phyloP scores from a whole-genome alignment of 2,797 vertebrate species.

The Sphenodon punctatus region DNA sequence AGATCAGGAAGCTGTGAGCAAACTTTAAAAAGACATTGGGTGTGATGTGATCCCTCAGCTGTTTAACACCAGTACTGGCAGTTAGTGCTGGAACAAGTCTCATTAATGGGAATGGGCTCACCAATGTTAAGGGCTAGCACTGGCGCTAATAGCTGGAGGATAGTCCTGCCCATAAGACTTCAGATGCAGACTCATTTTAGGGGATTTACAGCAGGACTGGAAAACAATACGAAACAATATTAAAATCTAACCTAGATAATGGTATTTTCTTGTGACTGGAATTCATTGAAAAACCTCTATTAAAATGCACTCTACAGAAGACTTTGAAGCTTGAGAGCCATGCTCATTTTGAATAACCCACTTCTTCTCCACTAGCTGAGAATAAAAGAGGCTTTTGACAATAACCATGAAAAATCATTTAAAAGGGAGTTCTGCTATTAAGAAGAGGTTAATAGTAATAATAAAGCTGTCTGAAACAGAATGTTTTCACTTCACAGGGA shows the following conservation, averaged over 20 bases:
- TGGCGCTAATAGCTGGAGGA: too few species aligned
- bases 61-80: too few species aligned
- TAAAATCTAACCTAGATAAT: slow-evolving; percentile 61
- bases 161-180: too few species aligned
- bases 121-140: too few species aligned
- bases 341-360: slow-evolving; percentile 33
- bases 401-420: background rate
- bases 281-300: slow-evolving; percentile 50
- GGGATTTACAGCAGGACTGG: slow-evolving; percentile 20
- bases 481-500: background rate
- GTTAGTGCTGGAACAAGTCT: too few species aligned
- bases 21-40: background rate
- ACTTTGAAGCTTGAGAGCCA: slow-evolving; percentile 49
- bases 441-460: background rate
- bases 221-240: slow-evolving; percentile 29
- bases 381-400: background rate
- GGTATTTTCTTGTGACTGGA: slow-evolving; percentile 37
- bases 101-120: too few species aligned
- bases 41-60: too few species aligned
- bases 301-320: slow-evolving; percentile 27
- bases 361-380: background rate
- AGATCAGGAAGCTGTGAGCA: slow-evolving; percentile 1
- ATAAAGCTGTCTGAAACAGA: background rate
- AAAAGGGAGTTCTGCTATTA: background rate
- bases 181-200: slow-evolving; percentile 46